A percentile compares a stretch with the other conserved stretches of the same genome.
Conservation (phyloP, 2,888 invertebrate genomes). For the Eilema sororculum region DNA sequence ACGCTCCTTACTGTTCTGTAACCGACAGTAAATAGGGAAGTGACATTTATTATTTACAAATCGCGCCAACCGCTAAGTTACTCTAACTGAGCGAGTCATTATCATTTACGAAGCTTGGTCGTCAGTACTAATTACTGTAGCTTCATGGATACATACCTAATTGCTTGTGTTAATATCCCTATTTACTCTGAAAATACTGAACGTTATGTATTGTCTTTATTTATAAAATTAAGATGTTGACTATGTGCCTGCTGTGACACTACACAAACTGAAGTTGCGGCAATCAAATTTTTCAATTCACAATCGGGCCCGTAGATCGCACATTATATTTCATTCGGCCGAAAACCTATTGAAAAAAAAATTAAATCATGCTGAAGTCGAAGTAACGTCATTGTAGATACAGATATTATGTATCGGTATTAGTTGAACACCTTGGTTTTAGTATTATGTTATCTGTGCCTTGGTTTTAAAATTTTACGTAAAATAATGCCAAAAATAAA, state of each 20-base stretch:
- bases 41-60: conserved; percentile 10
- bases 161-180: conserved; percentile 32
- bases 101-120: conserved; percentile 25
- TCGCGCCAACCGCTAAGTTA: conserved; percentile 28
- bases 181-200: conserved; percentile 22
- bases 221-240: background rate
- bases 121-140: conserved; percentile 38
- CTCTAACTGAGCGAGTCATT: conserved; percentile 37
- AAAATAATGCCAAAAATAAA: too few species aligned
- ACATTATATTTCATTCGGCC: too few species aligned
- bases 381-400: too few species aligned
- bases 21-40: background rate
- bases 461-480: too few species aligned
- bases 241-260: background rate
- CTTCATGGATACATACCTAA: conserved; percentile 14
- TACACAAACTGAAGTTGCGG: background rate
- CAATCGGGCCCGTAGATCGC: too few species aligned
- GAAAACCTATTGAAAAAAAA: too few species aligned
- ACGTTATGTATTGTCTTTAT: background rate
- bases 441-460: too few species aligned
- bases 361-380: too few species aligned
- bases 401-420: too few species aligned
- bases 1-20: background rate
- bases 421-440: too few species aligned
- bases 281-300: background rate